These are phyloP conservation scores for Corticium candelabrum DNA, from an alignment of 37 sponge, comb jelly and placozoan genomes.

Conservation along the genomic window DNA sequence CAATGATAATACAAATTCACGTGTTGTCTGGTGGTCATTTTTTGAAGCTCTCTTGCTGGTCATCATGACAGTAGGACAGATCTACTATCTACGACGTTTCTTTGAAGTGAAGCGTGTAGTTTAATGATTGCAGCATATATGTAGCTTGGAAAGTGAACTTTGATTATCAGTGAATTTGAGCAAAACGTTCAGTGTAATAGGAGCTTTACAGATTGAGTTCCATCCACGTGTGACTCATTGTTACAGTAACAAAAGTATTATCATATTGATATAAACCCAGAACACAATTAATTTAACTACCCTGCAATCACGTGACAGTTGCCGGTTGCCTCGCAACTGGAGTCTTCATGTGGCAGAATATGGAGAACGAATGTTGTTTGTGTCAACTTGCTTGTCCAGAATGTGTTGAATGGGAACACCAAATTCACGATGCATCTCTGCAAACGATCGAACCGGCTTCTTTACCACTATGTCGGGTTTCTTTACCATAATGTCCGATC, in stretches of 20 bases:
- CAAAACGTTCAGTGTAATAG: no score
- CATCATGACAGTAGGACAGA: slow-evolving; percentile 91
- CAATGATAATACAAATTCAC: slow-evolving; percentile 92
- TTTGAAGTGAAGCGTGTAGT: slow-evolving; percentile 97
- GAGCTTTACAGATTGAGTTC: no score
- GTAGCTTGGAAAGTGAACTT: no score
- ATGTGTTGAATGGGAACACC: slow-evolving; percentile 6
- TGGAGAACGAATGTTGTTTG: background rate
- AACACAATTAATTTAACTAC: no score
- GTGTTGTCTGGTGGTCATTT: slow-evolving; percentile 99
- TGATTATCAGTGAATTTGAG: no score
- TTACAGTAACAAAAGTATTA: no score
- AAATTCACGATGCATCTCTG: slow-evolving; percentile 1
- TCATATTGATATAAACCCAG: no score
- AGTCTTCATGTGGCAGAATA: no score
- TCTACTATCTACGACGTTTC: slow-evolving; percentile 96
- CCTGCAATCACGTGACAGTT: no score
- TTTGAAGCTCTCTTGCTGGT: slow-evolving; percentile 89
- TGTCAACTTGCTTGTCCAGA: background rate
- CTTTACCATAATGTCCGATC: background rate
- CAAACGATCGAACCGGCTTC: slow-evolving; percentile 12
- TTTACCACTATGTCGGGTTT: background rate
- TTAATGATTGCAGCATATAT: slow-evolving; percentile 18
- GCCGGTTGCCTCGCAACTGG: no score
- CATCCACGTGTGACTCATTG: no score